Evolutionary conservation across 2,888 invertebrate species (phyloP), one percentile per base, ranked within the genome.

Genomic region (Stomorhina lunata): DNA sequence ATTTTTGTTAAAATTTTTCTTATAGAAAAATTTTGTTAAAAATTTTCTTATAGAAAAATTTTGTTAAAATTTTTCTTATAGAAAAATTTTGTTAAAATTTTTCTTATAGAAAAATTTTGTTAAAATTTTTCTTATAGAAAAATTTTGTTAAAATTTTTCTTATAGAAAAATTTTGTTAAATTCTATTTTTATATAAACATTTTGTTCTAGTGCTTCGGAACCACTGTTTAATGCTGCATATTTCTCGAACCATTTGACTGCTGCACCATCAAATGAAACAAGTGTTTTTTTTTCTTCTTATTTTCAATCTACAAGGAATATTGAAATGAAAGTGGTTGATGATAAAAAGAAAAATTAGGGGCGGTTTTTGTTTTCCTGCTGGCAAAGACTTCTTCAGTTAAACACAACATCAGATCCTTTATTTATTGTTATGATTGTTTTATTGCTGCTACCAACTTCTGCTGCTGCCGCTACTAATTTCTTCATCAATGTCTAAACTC

Each of bases 351-450:
- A 34, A 55, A 43, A 55, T 66, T 77, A 77, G 82, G 82, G 79
- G 75, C 75, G 75, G 75, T 82, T 78, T 76, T 53, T 69, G 55
- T 72, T 77, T 53, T 81, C 37, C 27, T 55, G 27, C 15, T 43
- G 27, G 15, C 59, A 78, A 79, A 45, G 53, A 55, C 10, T 20
- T 65, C 69, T 76, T 61, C 75, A 82, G 71, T 76, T 79, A 66
- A 68, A 63, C 53, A 80, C 32, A 10, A 37, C 2, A 6, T 2
- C 10, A 71, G 50, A 76, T 79, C 76, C 71, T 82, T 82, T 82
- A 61, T 81, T 81, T 76, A 80, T 80, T 80, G 81, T 81, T 81
- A 81, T 81, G 81, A 79, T 82, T 81, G 81, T 81, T 81, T 53
- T 76, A 73, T 69, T 71, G 71, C 59, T 76, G 61, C 63, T 68